A percentile compares a stretch with the other conserved stretches of the same genome.
Evolutionary conservation across 2,888 invertebrate genomes (phyloP).

Genomic region (Odontothrips loti): DNA sequence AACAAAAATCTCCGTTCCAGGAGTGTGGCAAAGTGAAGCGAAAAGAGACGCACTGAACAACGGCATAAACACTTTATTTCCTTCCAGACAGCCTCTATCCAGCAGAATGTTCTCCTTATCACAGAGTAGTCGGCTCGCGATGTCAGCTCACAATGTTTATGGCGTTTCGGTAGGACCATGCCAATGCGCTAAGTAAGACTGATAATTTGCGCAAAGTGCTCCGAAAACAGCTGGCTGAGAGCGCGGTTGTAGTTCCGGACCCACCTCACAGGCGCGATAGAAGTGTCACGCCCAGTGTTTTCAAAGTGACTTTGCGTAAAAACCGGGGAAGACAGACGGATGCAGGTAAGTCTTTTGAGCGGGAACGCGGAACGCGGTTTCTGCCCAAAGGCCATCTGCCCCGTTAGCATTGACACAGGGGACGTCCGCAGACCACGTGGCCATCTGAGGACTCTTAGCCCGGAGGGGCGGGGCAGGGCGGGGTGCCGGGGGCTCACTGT

Average conservation of each 20-base stretch:
- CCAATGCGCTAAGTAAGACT: too few species aligned
- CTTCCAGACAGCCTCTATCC: not conserved
- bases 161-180: too few species aligned
- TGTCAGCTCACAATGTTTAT: too few species aligned
- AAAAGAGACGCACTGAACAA: not conserved
- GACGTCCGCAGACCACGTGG: too few species aligned
- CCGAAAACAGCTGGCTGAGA: too few species aligned
- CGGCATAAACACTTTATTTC: not conserved
- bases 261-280: not conserved
- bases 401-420: too few species aligned
- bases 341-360: not conserved
- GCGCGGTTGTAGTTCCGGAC: not conserved
- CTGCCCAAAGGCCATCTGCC: too few species aligned
- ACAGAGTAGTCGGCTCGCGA: not conserved
- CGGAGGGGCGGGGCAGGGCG: not conserved
- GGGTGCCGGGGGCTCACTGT: too few species aligned
- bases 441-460: too few species aligned
- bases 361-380: too few species aligned
- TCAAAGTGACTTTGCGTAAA: not conserved
- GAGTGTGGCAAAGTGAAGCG: not conserved
- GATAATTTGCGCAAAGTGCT: too few species aligned
- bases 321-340: not conserved
- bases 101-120: not conserved
- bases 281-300: not conserved
- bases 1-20: not conserved